Conservation (phyloP, 23 tunicate species). For the Trididemnum clinides region DNA sequence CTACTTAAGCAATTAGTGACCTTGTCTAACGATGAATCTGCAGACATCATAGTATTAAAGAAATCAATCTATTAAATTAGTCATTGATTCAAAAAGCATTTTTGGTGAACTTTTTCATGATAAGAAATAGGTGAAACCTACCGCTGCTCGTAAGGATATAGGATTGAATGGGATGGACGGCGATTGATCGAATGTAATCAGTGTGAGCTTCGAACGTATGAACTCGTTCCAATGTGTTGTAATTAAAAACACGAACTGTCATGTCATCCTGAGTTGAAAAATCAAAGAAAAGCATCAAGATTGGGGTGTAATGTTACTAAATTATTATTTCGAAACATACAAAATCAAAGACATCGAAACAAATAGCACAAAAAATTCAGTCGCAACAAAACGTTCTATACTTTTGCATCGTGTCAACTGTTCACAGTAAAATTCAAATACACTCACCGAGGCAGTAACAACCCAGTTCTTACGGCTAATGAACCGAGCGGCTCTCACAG, state of each 20-base stretch:
- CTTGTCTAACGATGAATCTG: too few relatives aligned
- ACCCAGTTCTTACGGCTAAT: constrained; percentile 99
- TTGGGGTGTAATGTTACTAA: too few relatives aligned
- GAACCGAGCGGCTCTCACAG: constrained; percentile 94
- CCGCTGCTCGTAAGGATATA: constrained; percentile 93
- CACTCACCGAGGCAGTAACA: constrained; percentile 89
- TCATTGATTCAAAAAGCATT: too few relatives aligned
- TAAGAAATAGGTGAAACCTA: constrained; percentile 2
- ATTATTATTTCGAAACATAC: too few relatives aligned
- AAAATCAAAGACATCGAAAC: too few relatives aligned
- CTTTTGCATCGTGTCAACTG: too few relatives aligned
- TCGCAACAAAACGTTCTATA: too few relatives aligned
- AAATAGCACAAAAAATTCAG: too few relatives aligned
- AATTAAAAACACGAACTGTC: constrained; percentile 93
- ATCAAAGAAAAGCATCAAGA: too few relatives aligned
- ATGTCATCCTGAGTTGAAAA: constrained; percentile 98
- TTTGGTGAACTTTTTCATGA: too few relatives aligned
- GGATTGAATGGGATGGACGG: constrained; percentile 98
- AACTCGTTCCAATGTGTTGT: constrained; percentile 95
- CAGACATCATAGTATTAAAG: not conserved
- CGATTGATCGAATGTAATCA: constrained; percentile 97
- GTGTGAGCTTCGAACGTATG: constrained; percentile 98
- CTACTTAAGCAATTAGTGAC: too few relatives aligned
- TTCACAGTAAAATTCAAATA: too few relatives aligned
- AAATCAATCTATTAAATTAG: not conserved